Base-by-base conservation (phyloP, 1,140 invertebrate genomes). In the Matsumurasca onukii region DNA sequence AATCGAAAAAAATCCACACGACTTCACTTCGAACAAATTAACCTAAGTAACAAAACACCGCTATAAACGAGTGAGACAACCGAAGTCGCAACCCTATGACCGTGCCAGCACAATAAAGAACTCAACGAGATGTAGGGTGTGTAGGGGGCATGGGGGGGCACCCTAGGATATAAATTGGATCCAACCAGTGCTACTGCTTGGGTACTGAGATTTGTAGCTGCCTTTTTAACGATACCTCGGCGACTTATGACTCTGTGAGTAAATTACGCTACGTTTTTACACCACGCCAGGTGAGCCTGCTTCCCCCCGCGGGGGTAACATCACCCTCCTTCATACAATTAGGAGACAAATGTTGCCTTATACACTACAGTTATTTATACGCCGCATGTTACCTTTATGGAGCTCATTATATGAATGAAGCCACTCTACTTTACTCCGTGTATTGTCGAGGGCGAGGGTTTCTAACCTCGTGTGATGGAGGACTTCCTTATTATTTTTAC, bases 81-180 rank as follows among this genome's bases (percentile, higher is more conserved):
- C n/a, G n/a, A n/a, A n/a, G n/a, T n/a, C n/a, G n/a, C n/a, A n/a
- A n/a, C n/a, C n/a, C n/a, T n/a, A n/a, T n/a, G n/a, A n/a, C n/a
- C 13, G 24, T 12, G 30, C 34, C 22, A 5, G 5, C n/a, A 45
- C 34, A 63, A 63, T 31, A 45, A 63, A 63, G 34, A 63, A 63
- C 61, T 3, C 31, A 29, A 13, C 57, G 9, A 5, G n/a, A n/a
- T n/a, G n/a, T n/a, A n/a, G n/a, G n/a, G n/a, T n/a, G n/a, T n/a
- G n/a, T n/a, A n/a, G n/a, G n/a, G n/a, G n/a, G n/a, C n/a, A n/a
- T n/a, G n/a, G n/a, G n/a, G n/a, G n/a, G n/a, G n/a, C n/a, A 15
- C 55, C 55, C 55, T 27, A n/a, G 39, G 31, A 65, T 65, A 65
- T 65, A 65, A 65, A 65, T 65, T 65, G 62, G 62, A 65, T 65